Evolutionary conservation across 92 coral and sea anemone genomes (phyloP), one percentile per base, ranked within the genome.

Genomic region (Galaxea fascicularis): DNA sequence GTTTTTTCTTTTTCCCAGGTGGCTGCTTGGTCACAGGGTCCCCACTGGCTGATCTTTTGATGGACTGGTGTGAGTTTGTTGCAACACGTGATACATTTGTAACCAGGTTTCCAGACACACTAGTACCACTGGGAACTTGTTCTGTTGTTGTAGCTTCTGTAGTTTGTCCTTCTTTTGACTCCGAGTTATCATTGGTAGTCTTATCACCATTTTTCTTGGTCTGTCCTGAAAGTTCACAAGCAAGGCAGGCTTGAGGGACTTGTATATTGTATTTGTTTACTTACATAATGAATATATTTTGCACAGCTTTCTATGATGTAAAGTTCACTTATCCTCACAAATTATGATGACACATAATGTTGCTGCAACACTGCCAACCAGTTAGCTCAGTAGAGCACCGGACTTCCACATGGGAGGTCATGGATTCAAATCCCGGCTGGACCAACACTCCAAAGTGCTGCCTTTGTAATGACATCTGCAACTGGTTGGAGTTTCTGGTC

Each of bases 1-100:
- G 45, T 89, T 89, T 89, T 82, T 89, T 89, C 76, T 78, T 82
- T 65, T 89, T 89, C 15, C 89, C 87, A 0, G 89, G 92, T n/a
- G 92, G 92, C 79, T 79, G 89, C 64, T 84, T 89, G 20, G 89
- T 73, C 29, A 71, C 69, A 11, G 80, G 64, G 53, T 89, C 92
- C 3, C 68, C 53, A 22, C 82, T 52, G 1, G 77, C 77, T 7
- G 85, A 53, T 79, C 92, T 76, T 73, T 89, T 89, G 0, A 64
- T 71, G 15, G 89, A 73, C 71, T 78, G 92, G 54, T 89, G 82
- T n/a, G 79, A 66, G 64, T 47, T 77, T 10, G 27, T 47, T 4
- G 79, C 57, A 17, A 76, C 77, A 54, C 85, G 75, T 74, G 85
- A 70, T 3, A 59, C 21, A 45, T 41, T 70, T 10, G 77, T 68